Conservation (phyloP, 1,140 invertebrate species). For the Sitophilus oryzae region DNA sequence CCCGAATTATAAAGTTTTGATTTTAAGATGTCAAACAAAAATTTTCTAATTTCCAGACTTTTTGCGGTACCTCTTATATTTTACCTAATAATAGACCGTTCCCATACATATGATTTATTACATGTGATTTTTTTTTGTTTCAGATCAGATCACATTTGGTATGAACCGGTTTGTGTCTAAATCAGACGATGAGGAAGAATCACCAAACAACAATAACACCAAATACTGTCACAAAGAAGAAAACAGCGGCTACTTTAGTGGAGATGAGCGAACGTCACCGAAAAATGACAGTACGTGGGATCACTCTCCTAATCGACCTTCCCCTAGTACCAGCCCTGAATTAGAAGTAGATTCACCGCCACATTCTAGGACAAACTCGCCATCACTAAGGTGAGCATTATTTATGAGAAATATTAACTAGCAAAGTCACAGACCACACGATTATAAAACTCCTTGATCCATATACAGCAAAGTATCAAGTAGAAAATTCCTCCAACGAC, state of each 20-base stretch:
- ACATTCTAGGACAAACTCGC: slow-evolving; percentile 46
- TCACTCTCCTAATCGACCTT: slow-evolving; percentile 49
- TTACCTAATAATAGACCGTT: too few relatives aligned
- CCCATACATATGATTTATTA: too few relatives aligned
- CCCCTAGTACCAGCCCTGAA: slow-evolving; percentile 54
- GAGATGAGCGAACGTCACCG: slow-evolving; percentile 31
- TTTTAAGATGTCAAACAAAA: too few relatives aligned
- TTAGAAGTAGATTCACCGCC: slow-evolving; percentile 65
- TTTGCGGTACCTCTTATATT: too few relatives aligned
- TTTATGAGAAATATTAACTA: background rate
- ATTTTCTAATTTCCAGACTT: too few relatives aligned
- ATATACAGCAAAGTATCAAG: too few relatives aligned
- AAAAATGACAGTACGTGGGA: slow-evolving; percentile 37
- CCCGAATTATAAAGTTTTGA: too few relatives aligned
- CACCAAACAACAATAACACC: slow-evolving; percentile 43
- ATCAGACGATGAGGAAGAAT: slow-evolving; percentile 51
- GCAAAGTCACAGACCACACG: too few relatives aligned
- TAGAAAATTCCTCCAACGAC: too few relatives aligned
- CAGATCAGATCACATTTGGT: slow-evolving; percentile 69
- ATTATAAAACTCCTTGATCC: too few relatives aligned
- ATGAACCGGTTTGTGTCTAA: slow-evolving; percentile 62
- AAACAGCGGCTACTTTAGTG: slow-evolving; percentile 29
- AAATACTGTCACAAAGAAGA: slow-evolving; percentile 32
- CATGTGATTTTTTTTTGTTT: slow-evolving; percentile 37
- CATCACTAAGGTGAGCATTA: slow-evolving; percentile 33